A percentile compares a stretch with the other conserved stretches of the same genome.
Conservation (phyloP, 2,888 invertebrate genomes). For the Epirrhoe tristata region DNA sequence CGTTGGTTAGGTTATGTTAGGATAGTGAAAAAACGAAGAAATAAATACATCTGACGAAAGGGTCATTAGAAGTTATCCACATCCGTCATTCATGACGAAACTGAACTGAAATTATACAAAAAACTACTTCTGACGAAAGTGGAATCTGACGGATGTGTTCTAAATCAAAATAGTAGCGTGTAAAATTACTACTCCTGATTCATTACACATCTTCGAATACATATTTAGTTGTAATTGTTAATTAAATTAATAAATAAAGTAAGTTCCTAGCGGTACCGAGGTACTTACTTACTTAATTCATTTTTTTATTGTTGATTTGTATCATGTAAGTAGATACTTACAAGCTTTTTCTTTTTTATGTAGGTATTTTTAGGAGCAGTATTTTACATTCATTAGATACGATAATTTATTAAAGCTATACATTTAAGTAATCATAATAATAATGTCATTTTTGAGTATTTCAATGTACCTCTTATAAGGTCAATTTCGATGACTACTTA, state of each 20-base stretch:
- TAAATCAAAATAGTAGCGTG: too few relatives aligned
- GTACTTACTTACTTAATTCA: background rate
- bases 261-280: background rate
- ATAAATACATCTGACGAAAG: too few relatives aligned
- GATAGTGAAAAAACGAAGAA: too few relatives aligned
- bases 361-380: background rate
- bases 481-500: conserved; percentile 2
- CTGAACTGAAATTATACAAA: too few relatives aligned
- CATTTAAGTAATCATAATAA: conserved; percentile 8
- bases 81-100: too few relatives aligned
- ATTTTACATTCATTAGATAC: background rate
- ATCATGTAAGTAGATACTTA: too few relatives aligned
- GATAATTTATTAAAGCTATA: conserved; percentile 44
- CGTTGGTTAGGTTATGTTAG: too few relatives aligned
- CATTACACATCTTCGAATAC: background rate
- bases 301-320: too few relatives aligned
- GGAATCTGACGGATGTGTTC: too few relatives aligned
- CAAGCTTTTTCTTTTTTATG: background rate
- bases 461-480: conserved; percentile 24
- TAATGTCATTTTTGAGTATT: conserved; percentile 51
- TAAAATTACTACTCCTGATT: background rate
- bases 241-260: background rate
- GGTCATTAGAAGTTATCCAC: too few relatives aligned
- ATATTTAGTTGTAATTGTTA: background rate
- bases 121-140: too few relatives aligned